These are phyloP conservation scores for Pangasius mekongensis DNA, from an alignment of 2,797 vertebrate species.

Conservation along the genomic window DNA sequence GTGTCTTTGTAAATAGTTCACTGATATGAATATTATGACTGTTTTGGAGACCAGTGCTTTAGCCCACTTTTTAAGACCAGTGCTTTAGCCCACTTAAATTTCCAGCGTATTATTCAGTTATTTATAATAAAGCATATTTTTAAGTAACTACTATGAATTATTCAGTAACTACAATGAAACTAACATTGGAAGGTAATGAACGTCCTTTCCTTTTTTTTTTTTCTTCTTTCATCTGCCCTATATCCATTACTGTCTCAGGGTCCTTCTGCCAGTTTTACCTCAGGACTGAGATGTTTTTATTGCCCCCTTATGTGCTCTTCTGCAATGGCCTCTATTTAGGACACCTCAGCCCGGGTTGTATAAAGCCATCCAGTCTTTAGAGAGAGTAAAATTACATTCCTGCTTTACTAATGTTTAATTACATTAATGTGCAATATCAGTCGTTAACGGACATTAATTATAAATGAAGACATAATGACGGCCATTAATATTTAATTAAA, in stretches of 20 bases:
- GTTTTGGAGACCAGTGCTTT: neutral
- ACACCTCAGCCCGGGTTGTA: constrained; percentile 51
- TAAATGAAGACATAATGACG: constrained; percentile 83
- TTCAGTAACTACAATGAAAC: neutral
- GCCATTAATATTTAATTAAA: constrained; percentile 86
- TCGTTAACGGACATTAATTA: constrained; percentile 81
- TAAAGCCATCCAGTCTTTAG: constrained; percentile 63
- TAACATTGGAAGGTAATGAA: neutral
- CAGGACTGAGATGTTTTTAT: constrained; percentile 25
- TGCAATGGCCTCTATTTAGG: constrained; percentile 38
- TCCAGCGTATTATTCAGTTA: neutral
- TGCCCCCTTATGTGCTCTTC: constrained; percentile 24
- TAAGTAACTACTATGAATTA: neutral
- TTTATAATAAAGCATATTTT: constrained; percentile 3
- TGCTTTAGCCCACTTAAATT: neutral
- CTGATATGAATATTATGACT: neutral
- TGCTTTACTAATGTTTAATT: constrained; percentile 78
- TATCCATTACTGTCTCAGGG: neutral
- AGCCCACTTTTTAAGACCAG: neutral
- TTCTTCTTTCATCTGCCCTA: neutral
- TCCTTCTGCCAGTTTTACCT: neutral
- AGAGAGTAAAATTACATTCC: constrained; percentile 65
- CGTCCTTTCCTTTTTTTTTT: neutral
- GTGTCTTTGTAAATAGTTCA: neutral
- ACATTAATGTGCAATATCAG: constrained; percentile 83